These are phyloP conservation scores for Ceratina calcarata DNA, from an alignment of 1,140 invertebrate genomes.

Conservation along the genomic window DNA sequence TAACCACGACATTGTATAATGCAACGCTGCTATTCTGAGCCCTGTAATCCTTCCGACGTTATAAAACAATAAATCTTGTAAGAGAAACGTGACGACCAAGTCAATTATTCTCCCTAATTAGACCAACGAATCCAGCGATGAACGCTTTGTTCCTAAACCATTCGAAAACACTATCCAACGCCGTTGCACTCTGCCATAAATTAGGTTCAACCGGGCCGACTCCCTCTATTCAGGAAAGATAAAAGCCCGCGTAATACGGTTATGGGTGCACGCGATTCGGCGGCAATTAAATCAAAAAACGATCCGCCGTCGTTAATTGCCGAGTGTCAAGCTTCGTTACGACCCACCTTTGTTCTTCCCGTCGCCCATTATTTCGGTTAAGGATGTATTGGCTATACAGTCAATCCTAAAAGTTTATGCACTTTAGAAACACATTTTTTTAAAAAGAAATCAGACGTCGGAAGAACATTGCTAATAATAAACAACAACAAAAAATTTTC, in stretches of 20 bases:
- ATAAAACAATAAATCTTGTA: not conserved
- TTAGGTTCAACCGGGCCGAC: not conserved
- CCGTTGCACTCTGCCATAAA: not conserved
- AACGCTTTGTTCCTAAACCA: not conserved
- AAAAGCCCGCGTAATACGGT: constrained; percentile 18
- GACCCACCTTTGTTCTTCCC: constrained; percentile 31
- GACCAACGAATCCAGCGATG: too few relatives aligned
- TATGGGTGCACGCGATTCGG: constrained; percentile 15
- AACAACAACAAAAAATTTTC: too few relatives aligned
- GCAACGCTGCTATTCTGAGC: not conserved
- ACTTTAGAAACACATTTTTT: too few relatives aligned
- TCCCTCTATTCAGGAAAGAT: not conserved
- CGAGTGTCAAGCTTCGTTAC: constrained; percentile 44
- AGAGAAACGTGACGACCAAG: too few relatives aligned
- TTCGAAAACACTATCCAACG: not conserved
- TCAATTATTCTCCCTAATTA: not conserved
- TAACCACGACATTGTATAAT: not conserved
- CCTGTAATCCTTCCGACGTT: too few relatives aligned
- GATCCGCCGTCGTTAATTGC: constrained; percentile 36
- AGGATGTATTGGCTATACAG: too few relatives aligned
- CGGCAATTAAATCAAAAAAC: constrained; percentile 51
- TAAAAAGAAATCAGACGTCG: too few relatives aligned
- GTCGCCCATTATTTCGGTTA: too few relatives aligned
- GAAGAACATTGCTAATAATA: too few relatives aligned
- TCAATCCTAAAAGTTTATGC: too few relatives aligned